Evolutionary conservation across 2,888 invertebrate genomes (phyloP).

Genomic region (Cryptocephalus primarius): DNA sequence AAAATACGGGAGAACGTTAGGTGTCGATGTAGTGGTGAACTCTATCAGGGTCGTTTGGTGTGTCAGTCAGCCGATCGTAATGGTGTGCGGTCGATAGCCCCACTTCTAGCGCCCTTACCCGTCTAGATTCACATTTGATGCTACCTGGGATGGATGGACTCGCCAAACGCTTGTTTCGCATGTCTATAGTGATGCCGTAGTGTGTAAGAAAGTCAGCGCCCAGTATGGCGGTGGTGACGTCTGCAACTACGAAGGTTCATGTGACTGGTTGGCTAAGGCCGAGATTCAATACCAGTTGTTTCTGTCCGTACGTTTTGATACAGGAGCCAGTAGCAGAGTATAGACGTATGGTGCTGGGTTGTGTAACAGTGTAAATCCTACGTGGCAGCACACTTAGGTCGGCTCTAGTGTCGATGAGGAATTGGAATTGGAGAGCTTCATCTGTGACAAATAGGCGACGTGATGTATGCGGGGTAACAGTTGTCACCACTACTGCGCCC

Average conservation of each 20-base stretch:
- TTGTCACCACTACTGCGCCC: constrained; percentile 1
- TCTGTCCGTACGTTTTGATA: not conserved
- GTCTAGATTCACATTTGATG: not conserved
- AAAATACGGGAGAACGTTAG: not conserved
- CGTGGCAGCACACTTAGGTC: not conserved
- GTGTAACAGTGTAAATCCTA: not conserved
- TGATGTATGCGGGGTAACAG: not conserved
- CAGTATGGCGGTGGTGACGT: constrained; percentile 1
- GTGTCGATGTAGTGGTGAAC: no score
- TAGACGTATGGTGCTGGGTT: not conserved
- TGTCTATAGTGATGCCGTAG: not conserved
- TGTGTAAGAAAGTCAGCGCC: not conserved
- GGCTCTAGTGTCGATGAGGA: not conserved
- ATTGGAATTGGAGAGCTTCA: not conserved
- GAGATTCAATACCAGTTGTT: not conserved
- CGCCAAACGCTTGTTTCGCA: not conserved
- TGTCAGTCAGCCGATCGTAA: no score
- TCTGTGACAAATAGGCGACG: not conserved
- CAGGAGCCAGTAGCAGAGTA: not conserved
- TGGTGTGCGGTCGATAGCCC: no score
- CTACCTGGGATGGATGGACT: not conserved
- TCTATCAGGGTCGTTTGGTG: no score
- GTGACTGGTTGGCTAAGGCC: constrained; percentile 1
- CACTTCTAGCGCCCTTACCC: no score
- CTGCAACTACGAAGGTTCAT: constrained; percentile 1